Evolutionary conservation across 2,797 vertebrate species (phyloP).

Genomic region (Bovichtus variegatus): DNA sequence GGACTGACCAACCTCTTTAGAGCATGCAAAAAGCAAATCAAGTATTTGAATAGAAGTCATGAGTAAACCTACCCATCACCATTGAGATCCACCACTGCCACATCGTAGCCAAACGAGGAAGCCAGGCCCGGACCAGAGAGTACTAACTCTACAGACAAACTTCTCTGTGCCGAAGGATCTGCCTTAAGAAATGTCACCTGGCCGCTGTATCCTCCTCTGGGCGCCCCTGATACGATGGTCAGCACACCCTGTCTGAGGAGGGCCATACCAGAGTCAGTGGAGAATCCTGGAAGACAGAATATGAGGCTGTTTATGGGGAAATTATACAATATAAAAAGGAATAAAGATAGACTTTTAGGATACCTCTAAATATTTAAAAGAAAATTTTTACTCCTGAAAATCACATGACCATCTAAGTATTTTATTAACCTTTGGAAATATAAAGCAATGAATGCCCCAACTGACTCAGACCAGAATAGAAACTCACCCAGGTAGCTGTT

Average conservation of each 20-base stretch:
- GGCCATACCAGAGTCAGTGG: constrained; percentile 91
- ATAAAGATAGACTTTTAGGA: neutral
- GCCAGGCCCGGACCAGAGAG: constrained; percentile 92
- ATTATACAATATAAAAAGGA: neutral
- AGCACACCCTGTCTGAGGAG: constrained; percentile 87
- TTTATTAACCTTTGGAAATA: neutral
- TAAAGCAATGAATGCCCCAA: neutral
- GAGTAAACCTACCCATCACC: constrained; percentile 86
- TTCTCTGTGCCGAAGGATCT: constrained; percentile 67
- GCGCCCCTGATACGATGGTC: constrained; percentile 93
- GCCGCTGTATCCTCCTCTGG: constrained; percentile 92
- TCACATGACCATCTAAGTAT: neutral
- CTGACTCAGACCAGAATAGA: neutral
- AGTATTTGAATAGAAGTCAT: neutral
- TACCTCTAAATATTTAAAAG: neutral
- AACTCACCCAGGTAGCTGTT: constrained; percentile 95
- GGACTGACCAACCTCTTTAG: neutral
- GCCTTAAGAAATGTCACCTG: constrained; percentile 90
- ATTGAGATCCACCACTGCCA: constrained; percentile 93
- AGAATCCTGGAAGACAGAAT: constrained; percentile 88
- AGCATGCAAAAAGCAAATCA: neutral
- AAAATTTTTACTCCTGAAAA: neutral
- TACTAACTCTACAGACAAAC: constrained; percentile 81
- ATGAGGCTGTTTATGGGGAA: neutral
- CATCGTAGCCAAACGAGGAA: constrained; percentile 96